Evolutionary conservation across 2,797 vertebrate genomes (phyloP).

Genomic region (Danio tinwini): DNA sequence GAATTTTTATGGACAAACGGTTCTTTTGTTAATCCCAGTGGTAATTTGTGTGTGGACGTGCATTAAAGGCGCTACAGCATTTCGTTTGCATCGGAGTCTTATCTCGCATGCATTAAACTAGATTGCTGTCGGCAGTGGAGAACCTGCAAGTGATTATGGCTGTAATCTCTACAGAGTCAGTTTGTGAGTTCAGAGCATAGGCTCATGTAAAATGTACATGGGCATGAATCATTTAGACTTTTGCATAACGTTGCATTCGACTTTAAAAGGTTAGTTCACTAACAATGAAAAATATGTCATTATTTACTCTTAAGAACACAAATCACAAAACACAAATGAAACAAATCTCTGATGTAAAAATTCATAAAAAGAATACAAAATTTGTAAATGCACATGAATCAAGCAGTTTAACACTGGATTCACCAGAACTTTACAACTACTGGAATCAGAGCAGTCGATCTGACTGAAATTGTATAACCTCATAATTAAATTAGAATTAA

Average conservation of each 20-base stretch:
- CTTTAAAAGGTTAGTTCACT: too few relatives aligned
- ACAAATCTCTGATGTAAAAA: too few relatives aligned
- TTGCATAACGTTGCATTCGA: background rate
- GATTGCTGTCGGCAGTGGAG: background rate
- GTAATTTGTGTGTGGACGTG: background rate
- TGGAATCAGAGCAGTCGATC: too few relatives aligned
- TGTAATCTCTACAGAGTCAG: background rate
- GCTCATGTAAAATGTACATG: background rate
- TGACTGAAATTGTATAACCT: too few relatives aligned
- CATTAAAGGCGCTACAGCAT: background rate
- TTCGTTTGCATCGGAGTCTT: background rate
- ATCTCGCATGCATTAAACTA: background rate
- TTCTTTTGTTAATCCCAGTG: constrained; percentile 20
- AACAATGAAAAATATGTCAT: too few relatives aligned
- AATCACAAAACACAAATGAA: too few relatives aligned
- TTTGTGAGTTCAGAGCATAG: background rate
- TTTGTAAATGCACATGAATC: too few relatives aligned
- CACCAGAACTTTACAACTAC: too few relatives aligned
- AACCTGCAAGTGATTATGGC: background rate
- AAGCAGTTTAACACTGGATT: too few relatives aligned
- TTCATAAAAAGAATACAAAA: too few relatives aligned
- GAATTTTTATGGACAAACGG: constrained; percentile 30
- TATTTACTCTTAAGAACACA: too few relatives aligned
- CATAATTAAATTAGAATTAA: too few relatives aligned
- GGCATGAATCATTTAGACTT: background rate